A percentile compares a stretch with the other conserved stretches of the same genome.
These are phyloP conservation scores for Maconellicoccus hirsutus DNA, from an alignment of 1,140 invertebrate genomes.

Conservation along the genomic window DNA sequence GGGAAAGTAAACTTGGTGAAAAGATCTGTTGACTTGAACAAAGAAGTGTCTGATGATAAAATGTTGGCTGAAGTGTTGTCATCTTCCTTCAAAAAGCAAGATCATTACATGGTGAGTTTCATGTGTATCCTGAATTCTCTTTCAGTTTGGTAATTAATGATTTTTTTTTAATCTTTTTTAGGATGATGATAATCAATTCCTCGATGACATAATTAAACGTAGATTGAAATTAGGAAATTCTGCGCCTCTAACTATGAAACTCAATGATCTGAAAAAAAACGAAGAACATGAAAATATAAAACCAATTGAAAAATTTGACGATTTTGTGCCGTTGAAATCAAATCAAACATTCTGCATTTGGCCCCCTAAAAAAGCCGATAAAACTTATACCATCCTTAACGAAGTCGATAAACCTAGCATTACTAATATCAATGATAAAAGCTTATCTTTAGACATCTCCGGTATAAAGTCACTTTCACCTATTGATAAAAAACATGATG, in stretches of 20 bases:
- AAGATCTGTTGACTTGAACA: background rate
- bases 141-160: too few species aligned
- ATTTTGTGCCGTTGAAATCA: background rate
- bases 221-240: background rate
- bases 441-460: background rate
- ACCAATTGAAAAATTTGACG: background rate
- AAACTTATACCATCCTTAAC: background rate
- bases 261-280: background rate
- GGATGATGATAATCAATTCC: background rate
- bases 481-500: background rate
- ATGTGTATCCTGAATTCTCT: too few species aligned
- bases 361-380: background rate
- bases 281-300: background rate
- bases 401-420: background rate
- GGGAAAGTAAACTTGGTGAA: conserved; percentile 4
- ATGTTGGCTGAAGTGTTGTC: background rate
- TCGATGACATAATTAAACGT: background rate
- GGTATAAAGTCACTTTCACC: background rate
- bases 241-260: background rate
- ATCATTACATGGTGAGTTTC: background rate
- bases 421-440: background rate
- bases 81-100: background rate
- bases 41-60: background rate
- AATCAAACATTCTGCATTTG: background rate
- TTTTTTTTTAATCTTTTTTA: background rate